These are phyloP conservation scores for Heliangelus exortis DNA, from an alignment of 2,797 vertebrate species.

Conservation along the genomic window DNA sequence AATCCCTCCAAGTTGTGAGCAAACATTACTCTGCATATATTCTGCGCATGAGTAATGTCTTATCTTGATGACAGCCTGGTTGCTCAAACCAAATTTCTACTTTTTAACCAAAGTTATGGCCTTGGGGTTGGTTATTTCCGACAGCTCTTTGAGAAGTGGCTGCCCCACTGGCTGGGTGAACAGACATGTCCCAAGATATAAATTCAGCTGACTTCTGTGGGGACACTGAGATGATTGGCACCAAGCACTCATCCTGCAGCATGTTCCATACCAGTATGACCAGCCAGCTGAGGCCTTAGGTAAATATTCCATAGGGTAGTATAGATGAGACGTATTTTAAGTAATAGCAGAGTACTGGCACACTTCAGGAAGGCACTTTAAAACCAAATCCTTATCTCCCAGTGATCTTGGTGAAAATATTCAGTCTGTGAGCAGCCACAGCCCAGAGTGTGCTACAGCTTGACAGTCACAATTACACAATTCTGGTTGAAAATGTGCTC, in stretches of 20 bases:
- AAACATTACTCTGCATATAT: neutral
- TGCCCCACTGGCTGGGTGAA: fast-evolving
- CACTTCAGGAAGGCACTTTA: slow-evolving; percentile 40
- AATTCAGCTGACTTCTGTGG: neutral
- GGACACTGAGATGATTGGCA: neutral
- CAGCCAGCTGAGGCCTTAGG: neutral
- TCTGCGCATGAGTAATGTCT: neutral
- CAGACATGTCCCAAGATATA: fast-evolving
- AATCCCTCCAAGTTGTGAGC: neutral
- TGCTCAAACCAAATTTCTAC: too few relatives aligned
- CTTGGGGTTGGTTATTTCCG: neutral
- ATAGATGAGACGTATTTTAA: slow-evolving; percentile 6
- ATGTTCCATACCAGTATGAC: neutral
- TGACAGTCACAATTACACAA: neutral
- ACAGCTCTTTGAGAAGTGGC: neutral
- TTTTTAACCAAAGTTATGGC: neutral
- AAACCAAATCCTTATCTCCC: slow-evolving; percentile 16
- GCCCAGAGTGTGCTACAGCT: neutral
- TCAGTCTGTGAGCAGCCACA: neutral
- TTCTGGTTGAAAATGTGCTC: neutral
- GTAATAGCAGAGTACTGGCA: slow-evolving; percentile 8
- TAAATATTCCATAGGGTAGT: neutral
- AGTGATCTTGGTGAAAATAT: neutral
- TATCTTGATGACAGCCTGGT: neutral
- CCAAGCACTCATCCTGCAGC: neutral